These are phyloP conservation scores for Piscicola geometra DNA, from an alignment of 2,888 invertebrate genomes.

Conservation along the genomic window DNA sequence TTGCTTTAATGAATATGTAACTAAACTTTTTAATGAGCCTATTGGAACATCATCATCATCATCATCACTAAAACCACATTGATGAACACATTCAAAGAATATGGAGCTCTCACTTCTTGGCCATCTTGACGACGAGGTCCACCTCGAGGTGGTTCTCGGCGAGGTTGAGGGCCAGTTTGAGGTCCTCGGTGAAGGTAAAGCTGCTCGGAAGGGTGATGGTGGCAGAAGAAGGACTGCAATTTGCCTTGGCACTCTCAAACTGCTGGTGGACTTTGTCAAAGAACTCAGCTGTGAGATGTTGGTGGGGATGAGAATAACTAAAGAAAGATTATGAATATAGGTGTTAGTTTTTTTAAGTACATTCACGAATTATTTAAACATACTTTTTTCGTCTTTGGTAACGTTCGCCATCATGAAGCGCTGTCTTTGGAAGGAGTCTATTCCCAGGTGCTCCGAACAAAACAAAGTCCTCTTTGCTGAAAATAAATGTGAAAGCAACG, in stretches of 20 bases:
- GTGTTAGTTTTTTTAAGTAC: neutral
- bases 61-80: too few relatives aligned
- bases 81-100: neutral
- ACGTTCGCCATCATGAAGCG: constrained; percentile 41
- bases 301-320: too few relatives aligned
- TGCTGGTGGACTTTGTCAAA: neutral
- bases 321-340: neutral
- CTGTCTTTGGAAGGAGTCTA: constrained; percentile 46
- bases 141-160: constrained; percentile 65
- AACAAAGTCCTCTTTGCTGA: constrained; percentile 42
- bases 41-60: too few relatives aligned
- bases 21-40: too few relatives aligned
- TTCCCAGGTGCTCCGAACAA: constrained; percentile 46
- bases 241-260: too few relatives aligned
- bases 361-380: neutral
- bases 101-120: constrained; percentile 61
- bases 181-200: constrained; percentile 77
- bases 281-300: neutral
- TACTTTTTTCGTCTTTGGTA: constrained; percentile 46
- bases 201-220: constrained; percentile 57
- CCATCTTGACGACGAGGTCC: constrained; percentile 65
- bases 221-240: too few relatives aligned
- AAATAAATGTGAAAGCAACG: too few relatives aligned
- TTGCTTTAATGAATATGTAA: too few relatives aligned
- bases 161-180: constrained; percentile 74